These are phyloP conservation scores for Grammomys surdaster DNA, from an alignment of 2,113 vertebrate species.

Conservation along the genomic window DNA sequence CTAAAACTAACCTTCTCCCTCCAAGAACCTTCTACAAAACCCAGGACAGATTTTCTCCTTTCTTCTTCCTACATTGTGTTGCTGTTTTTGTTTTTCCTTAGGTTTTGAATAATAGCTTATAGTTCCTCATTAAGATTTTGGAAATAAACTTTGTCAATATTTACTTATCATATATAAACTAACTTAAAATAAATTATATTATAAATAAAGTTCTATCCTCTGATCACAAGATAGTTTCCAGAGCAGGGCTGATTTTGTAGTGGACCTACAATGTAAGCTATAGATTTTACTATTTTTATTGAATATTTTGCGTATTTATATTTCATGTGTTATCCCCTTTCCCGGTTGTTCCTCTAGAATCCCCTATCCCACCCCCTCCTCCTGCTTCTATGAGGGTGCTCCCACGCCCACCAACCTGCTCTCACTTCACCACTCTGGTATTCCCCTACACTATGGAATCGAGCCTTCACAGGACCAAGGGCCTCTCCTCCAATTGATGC, in stretches of 20 bases:
- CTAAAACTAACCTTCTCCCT: neutral
- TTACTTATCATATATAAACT: neutral
- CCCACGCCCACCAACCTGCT: no score
- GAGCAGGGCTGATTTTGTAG: slow-evolving; percentile 39
- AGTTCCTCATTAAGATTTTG: neutral
- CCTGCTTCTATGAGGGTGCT: no score
- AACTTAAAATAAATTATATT: slow-evolving; percentile 41
- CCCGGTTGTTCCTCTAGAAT: no score
- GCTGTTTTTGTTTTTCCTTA: neutral
- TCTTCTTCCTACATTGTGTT: neutral
- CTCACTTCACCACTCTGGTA: no score
- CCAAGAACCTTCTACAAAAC: neutral
- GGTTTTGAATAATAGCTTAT: neutral
- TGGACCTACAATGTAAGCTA: neutral
- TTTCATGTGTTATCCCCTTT: no score
- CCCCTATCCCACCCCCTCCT: no score
- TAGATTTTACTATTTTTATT: no score
- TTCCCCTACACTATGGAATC: no score
- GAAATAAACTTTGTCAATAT: slow-evolving; percentile 20
- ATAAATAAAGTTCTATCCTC: neutral
- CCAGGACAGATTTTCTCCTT: neutral
- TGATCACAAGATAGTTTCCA: slow-evolving; percentile 37
- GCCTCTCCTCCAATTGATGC: no score
- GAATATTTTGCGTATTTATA: no score
- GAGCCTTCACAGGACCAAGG: no score